These are phyloP conservation scores for Ischnus inquisitorius DNA, from an alignment of 2,888 invertebrate genomes.

Conservation along the genomic window DNA sequence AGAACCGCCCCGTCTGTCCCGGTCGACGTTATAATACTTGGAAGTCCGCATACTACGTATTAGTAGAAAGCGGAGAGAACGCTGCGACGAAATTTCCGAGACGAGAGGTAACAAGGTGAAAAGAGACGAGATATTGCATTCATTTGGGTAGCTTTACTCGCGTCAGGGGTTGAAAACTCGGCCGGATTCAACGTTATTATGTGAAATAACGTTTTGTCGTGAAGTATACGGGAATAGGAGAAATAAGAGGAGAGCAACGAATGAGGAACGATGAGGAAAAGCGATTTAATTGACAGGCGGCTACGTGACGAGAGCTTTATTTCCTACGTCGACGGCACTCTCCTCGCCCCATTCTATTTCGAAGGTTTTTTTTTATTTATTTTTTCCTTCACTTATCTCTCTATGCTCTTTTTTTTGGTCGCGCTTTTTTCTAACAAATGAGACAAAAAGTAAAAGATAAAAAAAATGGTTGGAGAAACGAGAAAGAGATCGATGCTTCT, in stretches of 20 bases:
- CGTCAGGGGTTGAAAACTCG: background rate
- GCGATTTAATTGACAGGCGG: slow-evolving; percentile 21
- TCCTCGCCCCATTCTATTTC: slow-evolving; percentile 13
- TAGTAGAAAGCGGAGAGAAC: slow-evolving; percentile 1
- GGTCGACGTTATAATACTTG: slow-evolving; percentile 7
- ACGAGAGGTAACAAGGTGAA: slow-evolving; percentile 30
- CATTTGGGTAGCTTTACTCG: slow-evolving; percentile 11
- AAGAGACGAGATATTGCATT: slow-evolving; percentile 47
- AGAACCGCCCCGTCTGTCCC: slow-evolving; percentile 10
- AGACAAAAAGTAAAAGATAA: slow-evolving; percentile 22
- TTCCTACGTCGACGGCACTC: background rate
- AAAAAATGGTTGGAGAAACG: slow-evolving; percentile 19
- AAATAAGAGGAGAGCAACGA: background rate
- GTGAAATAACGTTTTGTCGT: slow-evolving; percentile 7
- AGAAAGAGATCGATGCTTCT: slow-evolving; percentile 54
- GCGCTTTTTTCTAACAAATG: slow-evolving; percentile 38
- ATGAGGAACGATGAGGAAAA: background rate
- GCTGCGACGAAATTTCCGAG: slow-evolving; percentile 23
- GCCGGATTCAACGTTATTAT: slow-evolving; percentile 36
- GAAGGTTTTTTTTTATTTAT: slow-evolving; percentile 20
- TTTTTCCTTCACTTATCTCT: slow-evolving; percentile 16
- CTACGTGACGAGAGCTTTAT: background rate
- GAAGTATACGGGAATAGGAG: slow-evolving; percentile 2
- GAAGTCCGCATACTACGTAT: slow-evolving; percentile 12
- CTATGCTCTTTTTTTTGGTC: slow-evolving; percentile 37